Evolutionary conservation across 2,888 invertebrate species (phyloP).

Genomic region (Cyrtodaria siliqua): DNA sequence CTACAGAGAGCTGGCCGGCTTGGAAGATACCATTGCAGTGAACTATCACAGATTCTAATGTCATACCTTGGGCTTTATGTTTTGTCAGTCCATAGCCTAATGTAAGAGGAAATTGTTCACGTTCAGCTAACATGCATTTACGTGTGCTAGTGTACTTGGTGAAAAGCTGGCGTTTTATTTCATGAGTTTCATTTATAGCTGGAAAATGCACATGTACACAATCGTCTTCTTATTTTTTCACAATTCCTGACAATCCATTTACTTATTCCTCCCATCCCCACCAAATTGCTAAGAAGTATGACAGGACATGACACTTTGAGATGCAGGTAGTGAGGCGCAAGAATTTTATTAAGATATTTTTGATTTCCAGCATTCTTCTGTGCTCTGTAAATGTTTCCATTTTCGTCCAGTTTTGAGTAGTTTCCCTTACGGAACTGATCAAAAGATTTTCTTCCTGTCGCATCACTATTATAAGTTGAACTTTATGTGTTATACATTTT

Average conservation of each 20-base stretch:
- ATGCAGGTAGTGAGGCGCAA: slow-evolving; percentile 26
- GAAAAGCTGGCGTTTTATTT: not conserved
- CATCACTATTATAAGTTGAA: slow-evolving; percentile 20
- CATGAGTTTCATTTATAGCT: not conserved
- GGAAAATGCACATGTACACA: slow-evolving; percentile 8
- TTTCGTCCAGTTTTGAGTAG: not conserved
- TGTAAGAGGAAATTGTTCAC: slow-evolving; percentile 37
- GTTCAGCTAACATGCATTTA: slow-evolving; percentile 28
- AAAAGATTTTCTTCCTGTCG: slow-evolving; percentile 27
- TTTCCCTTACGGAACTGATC: slow-evolving; percentile 21
- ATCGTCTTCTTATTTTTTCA: slow-evolving; percentile 6
- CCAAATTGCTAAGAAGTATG: slow-evolving; percentile 33
- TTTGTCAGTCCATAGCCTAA: slow-evolving; percentile 42
- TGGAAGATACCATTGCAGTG: slow-evolving; percentile 35
- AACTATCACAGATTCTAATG: slow-evolving; percentile 27
- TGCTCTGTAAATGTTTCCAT: not conserved
- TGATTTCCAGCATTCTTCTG: slow-evolving; percentile 22
- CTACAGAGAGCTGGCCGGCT: slow-evolving; percentile 40
- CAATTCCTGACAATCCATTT: slow-evolving; percentile 39
- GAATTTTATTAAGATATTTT: slow-evolving; percentile 9
- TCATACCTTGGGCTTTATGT: slow-evolving; percentile 48
- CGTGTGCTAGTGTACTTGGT: slow-evolving; percentile 20
- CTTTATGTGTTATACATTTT: slow-evolving; percentile 16
- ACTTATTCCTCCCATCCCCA: slow-evolving; percentile 24
- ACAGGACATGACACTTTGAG: slow-evolving; percentile 40